phyloP scores from a whole-genome alignment of 2,797 vertebrate genomes.

The Potorous gilbertii region DNA sequence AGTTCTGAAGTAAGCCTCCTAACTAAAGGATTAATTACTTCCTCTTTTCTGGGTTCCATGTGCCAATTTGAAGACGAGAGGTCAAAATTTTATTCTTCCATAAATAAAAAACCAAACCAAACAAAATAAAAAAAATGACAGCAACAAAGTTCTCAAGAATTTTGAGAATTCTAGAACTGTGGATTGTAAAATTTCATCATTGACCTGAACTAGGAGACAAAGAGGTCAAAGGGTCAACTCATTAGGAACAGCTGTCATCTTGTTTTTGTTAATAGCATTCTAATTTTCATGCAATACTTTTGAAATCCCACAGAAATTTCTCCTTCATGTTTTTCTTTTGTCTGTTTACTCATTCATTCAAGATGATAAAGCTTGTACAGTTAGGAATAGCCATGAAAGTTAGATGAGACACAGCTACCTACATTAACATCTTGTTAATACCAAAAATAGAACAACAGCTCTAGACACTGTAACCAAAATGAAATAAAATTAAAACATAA shows the following conservation, averaged over 20 bases:
- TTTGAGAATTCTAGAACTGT: not conserved
- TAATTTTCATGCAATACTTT: not conserved
- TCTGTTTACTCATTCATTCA: not conserved
- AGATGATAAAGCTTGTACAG: not conserved
- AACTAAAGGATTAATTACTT: constrained; percentile 25
- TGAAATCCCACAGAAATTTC: constrained; percentile 5
- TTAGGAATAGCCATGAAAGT: not conserved
- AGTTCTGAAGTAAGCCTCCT: not conserved
- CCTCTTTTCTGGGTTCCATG: constrained; percentile 8
- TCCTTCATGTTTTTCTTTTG: constrained; percentile 1
- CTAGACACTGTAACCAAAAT: constrained; percentile 82
- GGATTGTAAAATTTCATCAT: constrained; percentile 8
- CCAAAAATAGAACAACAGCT: constrained; percentile 87
- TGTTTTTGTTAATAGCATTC: not conserved
- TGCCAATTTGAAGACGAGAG: constrained; percentile 3
- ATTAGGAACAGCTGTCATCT: constrained; percentile 2
- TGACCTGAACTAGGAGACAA: constrained; percentile 10
- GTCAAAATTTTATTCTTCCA: not conserved
- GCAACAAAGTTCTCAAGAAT: not conserved
- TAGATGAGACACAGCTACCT: constrained; percentile 90
- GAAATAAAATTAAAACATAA: constrained; percentile 70
- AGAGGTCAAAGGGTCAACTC: not conserved
- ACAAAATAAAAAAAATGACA: not conserved
- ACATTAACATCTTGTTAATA: constrained; percentile 90
- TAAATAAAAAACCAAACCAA: constrained; percentile 12